These are phyloP conservation scores for Folsomia candida DNA, from an alignment of 2,888 invertebrate species.

Conservation along the genomic window DNA sequence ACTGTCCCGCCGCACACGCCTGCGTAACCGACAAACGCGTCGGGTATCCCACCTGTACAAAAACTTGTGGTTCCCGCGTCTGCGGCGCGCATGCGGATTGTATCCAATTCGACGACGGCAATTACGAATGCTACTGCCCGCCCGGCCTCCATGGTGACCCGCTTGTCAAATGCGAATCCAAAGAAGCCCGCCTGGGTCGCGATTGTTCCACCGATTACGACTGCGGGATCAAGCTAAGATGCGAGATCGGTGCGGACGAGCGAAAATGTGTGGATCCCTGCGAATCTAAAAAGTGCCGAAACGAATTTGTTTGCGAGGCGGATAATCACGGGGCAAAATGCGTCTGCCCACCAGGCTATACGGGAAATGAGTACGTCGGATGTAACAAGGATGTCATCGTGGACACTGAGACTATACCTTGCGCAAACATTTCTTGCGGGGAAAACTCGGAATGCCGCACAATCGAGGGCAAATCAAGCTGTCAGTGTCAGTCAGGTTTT, in stretches of 20 bases:
- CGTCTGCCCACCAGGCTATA: conserved; percentile 46
- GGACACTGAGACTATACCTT: conserved; percentile 17
- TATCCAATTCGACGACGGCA: conserved; percentile 21
- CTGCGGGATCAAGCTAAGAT: conserved; percentile 33
- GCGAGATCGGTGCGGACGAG: conserved; percentile 31
- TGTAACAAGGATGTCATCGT: conserved; percentile 33
- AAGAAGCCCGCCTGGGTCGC: conserved; percentile 22
- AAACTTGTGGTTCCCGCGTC: conserved; percentile 33
- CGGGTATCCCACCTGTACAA: conserved; percentile 28
- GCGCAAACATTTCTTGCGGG: conserved; percentile 38
- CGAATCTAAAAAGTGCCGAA: conserved; percentile 50
- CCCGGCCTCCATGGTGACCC: conserved; percentile 33
- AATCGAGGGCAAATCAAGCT: conserved; percentile 31
- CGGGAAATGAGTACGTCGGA: conserved; percentile 44
- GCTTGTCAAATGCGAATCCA: conserved; percentile 27
- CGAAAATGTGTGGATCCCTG: conserved; percentile 52
- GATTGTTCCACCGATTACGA: conserved; percentile 32
- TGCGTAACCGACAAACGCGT: conserved; percentile 23
- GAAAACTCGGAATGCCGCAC: conserved; percentile 40
- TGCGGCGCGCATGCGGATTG: conserved; percentile 36
- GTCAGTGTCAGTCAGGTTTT: conserved; percentile 40
- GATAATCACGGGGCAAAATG: conserved; percentile 51
- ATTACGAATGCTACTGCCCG: conserved; percentile 31
- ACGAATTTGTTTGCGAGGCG: conserved; percentile 51
- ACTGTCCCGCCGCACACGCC: conserved; percentile 26